Percentiles rank a stretch among this genome's conserved stretches.
Conservation (phyloP, 2,797 vertebrate genomes). For the Melanogrammus aeglefinus region DNA sequence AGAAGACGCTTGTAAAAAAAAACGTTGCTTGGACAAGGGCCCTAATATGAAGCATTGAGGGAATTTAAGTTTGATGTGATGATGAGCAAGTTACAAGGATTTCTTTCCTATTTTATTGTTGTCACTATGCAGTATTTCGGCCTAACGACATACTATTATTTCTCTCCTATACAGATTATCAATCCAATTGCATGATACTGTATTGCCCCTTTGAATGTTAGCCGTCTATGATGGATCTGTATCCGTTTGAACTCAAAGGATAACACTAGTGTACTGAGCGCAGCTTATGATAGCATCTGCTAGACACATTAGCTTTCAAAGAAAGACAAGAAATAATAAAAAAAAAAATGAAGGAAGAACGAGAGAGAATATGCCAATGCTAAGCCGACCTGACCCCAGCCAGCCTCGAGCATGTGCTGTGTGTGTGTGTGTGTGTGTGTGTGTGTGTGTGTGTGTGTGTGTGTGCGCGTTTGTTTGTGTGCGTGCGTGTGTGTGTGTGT, state of each 20-base stretch:
- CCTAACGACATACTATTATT: neutral
- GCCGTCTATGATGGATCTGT: neutral
- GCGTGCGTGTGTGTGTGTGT: slow-evolving; percentile 22
- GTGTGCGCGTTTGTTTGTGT: slow-evolving; percentile 32
- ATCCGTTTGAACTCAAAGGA: neutral
- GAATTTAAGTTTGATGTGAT: neutral
- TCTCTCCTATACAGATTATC: neutral
- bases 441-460: slow-evolving; percentile 30
- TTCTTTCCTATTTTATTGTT: neutral
- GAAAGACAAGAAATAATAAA: neutral
- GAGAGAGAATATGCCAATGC: neutral
- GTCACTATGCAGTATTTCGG: neutral
- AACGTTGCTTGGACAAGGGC: too few relatives aligned
- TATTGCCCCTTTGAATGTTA: neutral
- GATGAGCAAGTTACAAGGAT: neutral
- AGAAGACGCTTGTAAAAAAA: too few relatives aligned
- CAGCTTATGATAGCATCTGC: neutral
- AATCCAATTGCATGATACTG: neutral
- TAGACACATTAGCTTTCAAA: neutral
- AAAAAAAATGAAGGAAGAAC: neutral
- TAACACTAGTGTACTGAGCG: neutral
- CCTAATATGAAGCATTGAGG: neutral
- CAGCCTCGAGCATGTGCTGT: neutral
- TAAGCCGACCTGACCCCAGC: neutral
- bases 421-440: slow-evolving; percentile 25